Percentiles rank a stretch among this genome's conserved stretches.
Conservation (phyloP, 2,797 vertebrate species). For the Enteromius radiatus region DNA sequence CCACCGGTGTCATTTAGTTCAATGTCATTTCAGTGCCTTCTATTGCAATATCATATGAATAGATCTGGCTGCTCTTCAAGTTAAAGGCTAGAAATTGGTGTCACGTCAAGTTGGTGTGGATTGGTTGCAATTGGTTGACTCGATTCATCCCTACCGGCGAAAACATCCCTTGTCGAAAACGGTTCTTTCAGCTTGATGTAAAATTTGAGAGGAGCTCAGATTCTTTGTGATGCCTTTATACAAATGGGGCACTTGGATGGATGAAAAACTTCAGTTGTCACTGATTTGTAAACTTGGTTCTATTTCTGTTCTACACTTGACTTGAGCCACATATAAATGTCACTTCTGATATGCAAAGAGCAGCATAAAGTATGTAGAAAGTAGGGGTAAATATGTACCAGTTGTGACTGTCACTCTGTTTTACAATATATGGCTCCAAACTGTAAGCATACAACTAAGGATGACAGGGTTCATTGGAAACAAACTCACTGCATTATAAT, state of each 20-base stretch:
- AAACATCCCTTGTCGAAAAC: slow-evolving; percentile 60
- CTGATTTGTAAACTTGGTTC: background rate
- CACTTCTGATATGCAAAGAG: background rate
- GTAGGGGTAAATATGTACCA: background rate
- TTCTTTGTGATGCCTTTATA: background rate
- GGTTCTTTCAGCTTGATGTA: slow-evolving; percentile 64
- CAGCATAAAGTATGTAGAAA: background rate
- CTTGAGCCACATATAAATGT: slow-evolving; percentile 3
- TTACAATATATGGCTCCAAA: slow-evolving; percentile 17
- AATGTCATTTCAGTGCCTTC: slow-evolving; percentile 41
- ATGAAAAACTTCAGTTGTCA: background rate
- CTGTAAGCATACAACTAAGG: background rate
- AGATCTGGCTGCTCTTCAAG: slow-evolving; percentile 57
- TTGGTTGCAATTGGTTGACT: slow-evolving; percentile 44
- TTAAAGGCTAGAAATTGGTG: slow-evolving; percentile 59
- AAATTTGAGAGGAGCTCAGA: slow-evolving; percentile 53
- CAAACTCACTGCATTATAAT: background rate
- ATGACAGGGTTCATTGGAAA: background rate
- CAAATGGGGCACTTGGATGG: slow-evolving; percentile 5
- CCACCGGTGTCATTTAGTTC: slow-evolving; percentile 57
- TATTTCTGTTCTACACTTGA: slow-evolving; percentile 3
- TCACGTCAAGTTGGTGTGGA: slow-evolving; percentile 38
- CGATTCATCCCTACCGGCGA: slow-evolving; percentile 32
- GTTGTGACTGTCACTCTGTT: slow-evolving; percentile 8
- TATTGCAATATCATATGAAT: slow-evolving; percentile 52